Evolutionary conservation across 2,113 vertebrate species (phyloP).

Genomic region (Percopsis transmontana): DNA sequence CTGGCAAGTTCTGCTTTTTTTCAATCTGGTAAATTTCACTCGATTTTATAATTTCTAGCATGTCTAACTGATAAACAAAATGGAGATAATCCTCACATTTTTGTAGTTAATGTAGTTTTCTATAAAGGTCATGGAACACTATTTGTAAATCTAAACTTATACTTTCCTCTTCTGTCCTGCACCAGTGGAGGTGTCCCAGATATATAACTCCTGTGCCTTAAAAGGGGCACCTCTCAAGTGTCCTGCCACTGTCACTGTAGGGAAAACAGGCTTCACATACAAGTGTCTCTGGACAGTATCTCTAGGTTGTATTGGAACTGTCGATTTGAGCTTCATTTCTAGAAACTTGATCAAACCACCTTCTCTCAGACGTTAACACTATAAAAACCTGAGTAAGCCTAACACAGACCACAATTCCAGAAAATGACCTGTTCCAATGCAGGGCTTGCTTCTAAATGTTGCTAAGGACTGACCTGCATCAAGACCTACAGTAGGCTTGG

Average conservation of each 20-base stretch:
- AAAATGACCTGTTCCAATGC: too few relatives aligned
- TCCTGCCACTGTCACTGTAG: constrained; percentile 44
- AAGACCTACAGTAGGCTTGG: constrained; percentile 50
- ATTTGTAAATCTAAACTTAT: constrained; percentile 65
- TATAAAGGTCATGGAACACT: constrained; percentile 49
- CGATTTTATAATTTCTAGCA: background rate
- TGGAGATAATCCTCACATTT: background rate
- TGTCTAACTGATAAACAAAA: background rate
- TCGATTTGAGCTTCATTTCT: background rate
- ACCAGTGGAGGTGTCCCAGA: constrained; percentile 51
- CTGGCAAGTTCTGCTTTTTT: background rate
- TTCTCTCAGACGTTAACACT: too few relatives aligned
- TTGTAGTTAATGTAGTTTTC: constrained; percentile 22
- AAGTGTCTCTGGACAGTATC: constrained; percentile 4
- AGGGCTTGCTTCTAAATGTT: too few relatives aligned
- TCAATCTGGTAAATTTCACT: constrained; percentile 35
- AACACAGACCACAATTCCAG: too few relatives aligned
- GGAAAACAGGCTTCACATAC: constrained; percentile 32
- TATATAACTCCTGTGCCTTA: constrained; percentile 57
- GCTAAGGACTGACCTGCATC: constrained; percentile 52
- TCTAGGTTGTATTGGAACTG: too few relatives aligned
- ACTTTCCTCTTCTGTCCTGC: constrained; percentile 67
- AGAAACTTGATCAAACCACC: background rate
- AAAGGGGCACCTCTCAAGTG: constrained; percentile 64
- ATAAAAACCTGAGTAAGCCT: too few relatives aligned